Percentiles rank a stretch among this genome's conserved stretches.
These are phyloP conservation scores for Acronicta alni DNA, from an alignment of 2,888 invertebrate genomes.

Conservation along the genomic window DNA sequence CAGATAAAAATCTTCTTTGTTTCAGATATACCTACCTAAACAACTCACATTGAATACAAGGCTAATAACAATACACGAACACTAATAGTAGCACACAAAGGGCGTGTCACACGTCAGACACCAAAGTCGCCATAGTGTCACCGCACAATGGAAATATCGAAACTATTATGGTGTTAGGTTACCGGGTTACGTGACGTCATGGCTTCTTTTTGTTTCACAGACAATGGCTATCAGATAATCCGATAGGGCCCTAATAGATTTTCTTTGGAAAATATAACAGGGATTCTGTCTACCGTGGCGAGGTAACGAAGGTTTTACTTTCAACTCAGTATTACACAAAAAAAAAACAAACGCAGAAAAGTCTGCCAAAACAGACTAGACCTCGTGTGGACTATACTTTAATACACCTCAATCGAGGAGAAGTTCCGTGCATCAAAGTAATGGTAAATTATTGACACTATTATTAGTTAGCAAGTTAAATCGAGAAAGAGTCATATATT, in stretches of 20 bases:
- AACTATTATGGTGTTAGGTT: constrained; percentile 60
- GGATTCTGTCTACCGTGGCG: not conserved
- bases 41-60: constrained; percentile 10
- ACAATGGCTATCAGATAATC: constrained; percentile 41
- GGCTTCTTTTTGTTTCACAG: constrained; percentile 31
- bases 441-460: too few species aligned
- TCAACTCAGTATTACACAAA: too few species aligned
- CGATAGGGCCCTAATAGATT: constrained; percentile 3
- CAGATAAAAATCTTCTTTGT: too few species aligned
- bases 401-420: too few species aligned
- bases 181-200: constrained; percentile 35
- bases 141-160: constrained; percentile 42
- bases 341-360: too few species aligned
- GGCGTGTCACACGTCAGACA: constrained; percentile 29
- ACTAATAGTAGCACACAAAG: constrained; percentile 36
- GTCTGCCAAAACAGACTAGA: too few species aligned
- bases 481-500: too few species aligned
- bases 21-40: not conserved
- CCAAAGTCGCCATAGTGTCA: constrained; percentile 26
- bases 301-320: too few species aligned
- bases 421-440: too few species aligned
- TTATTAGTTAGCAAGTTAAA: too few species aligned
- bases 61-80: constrained; percentile 9
- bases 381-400: too few species aligned
- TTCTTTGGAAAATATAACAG: not conserved